Conservation (phyloP, 2,113 vertebrate species). For the Tricholaema leucomelas region DNA sequence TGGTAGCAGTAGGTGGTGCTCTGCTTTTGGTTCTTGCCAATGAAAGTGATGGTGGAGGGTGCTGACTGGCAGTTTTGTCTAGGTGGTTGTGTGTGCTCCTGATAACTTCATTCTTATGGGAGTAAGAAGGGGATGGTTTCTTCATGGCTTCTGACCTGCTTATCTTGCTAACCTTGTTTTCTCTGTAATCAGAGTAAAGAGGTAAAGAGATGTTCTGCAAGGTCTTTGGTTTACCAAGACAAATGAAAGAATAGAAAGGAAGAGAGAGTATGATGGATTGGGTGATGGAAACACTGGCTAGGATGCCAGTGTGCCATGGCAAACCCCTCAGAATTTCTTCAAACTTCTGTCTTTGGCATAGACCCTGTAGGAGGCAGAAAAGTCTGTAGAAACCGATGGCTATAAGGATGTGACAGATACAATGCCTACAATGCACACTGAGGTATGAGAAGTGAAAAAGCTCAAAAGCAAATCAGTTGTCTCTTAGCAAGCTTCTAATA, state of each 20-base stretch:
- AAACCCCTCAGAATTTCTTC: neutral
- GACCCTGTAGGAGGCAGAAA: neutral
- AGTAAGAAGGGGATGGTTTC: neutral
- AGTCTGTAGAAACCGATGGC: neutral
- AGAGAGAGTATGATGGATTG: neutral
- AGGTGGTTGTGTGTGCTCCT: neutral
- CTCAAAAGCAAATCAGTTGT: neutral
- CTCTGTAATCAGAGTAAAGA: neutral
- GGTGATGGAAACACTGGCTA: neutral
- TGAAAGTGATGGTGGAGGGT: slow-evolving; percentile 29
- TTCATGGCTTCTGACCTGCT: neutral
- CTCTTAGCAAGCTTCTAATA: neutral
- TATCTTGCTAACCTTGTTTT: neutral
- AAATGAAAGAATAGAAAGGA: neutral
- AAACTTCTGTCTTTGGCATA: neutral
- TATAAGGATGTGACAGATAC: neutral
- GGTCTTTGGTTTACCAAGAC: neutral
- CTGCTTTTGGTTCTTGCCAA: slow-evolving; percentile 19
- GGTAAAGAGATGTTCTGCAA: neutral
- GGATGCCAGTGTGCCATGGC: neutral
- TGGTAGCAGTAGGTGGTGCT: slow-evolving; percentile 6
- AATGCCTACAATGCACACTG: neutral
- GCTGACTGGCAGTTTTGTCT: slow-evolving; percentile 17
- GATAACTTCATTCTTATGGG: neutral
- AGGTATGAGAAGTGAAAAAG: neutral